Base-by-base conservation (phyloP, 2,888 invertebrate species). In the Exephanes ischioxanthus region DNA sequence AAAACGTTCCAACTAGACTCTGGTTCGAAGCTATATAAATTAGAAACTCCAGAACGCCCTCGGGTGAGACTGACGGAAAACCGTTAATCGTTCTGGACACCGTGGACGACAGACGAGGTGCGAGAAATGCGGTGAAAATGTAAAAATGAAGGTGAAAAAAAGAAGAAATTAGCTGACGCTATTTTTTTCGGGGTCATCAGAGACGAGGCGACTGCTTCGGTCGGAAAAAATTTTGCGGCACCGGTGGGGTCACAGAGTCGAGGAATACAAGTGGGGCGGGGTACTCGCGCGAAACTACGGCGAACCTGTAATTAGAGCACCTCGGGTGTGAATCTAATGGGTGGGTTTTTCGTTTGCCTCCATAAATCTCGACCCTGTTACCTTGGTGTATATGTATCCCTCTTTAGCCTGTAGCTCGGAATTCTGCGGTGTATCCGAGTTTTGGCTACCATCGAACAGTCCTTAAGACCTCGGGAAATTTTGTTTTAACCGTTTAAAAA, bases 241-340 rank as follows among this genome's bases (percentile, higher is more conserved):
- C 83, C 58, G 82, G 67, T 77, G 72, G 51, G 61, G 37, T 70
- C 85, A 79, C 66, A 80, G 67, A 67, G 48, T n/a, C 33, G 70
- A 73, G 70, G 55, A 67, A 51, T 16, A 76, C 53, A 58, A 72
- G 75, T 48, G 11, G 68, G 75, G 71, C 61, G 79, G 73, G 76
- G 70, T 51, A 63, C 77, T 55, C 41, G 70, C 71, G 73, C 77
- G 77, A 80, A 80, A 70, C 61, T 82, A 22, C 61, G 77, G 80
- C 72, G 55, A 88, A 90, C 92, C 92, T 90, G 89, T 92, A 93
- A 93, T 93, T 93, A 93, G 92, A 91, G 89, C 93, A 92, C 93
- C 90, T 92, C 81, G 88, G 89, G 93, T 92, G 92, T 93, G 92
- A 93, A 92, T 92, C 91, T 90, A 90, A 88, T 91, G 90, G 89